Evolutionary conservation across 2,888 invertebrate species (phyloP), one percentile per base, ranked within the genome.

Genomic region (Ophonus ardosiacus): DNA sequence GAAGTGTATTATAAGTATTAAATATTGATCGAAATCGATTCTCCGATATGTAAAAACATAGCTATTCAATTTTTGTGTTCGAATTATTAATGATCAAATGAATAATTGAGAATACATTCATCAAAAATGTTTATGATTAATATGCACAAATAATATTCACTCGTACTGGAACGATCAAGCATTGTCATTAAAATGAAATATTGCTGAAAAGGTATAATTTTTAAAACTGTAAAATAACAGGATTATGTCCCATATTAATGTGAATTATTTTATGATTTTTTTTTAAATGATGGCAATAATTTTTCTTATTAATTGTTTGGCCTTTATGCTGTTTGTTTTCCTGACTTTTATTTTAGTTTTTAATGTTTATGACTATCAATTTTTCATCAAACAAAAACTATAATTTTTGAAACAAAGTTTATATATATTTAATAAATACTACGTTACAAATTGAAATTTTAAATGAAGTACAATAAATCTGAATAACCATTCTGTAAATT

Each of bases 11-110:
- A 10, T 63, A 21, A 10, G 8, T 18, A 63, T 63, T 63, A 63
- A 63, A 63, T 63, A 63, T 63, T 63, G 24, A 63, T 5, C 21
- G 13, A 63, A 21, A 63, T 63, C 21, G 63, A 63, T 63, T 63
- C 0, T 10, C 18, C 13, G 21, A 21, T 8, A 24, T 21, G 63
- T 18, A 8, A 5, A 21, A 24, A 51, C 43, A 61, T 63, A 10
- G 63, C 63, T 63, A 4, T 63, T 63, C 63, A 63, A 63, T 63
- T 63, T 63, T 63, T 63, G 21, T 63, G 21, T 24, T 24, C 24
- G 63, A 63, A 63, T 63, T 63, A 63, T 63, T 63, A 63, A 63
- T 63, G 13, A 21, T 63, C 24, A 8, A 63, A 63, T 63, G 63
- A 63, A 63, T 63, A 63, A 63, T 63, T 8, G 24, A 63, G 5